Percentiles rank a stretch among this genome's conserved stretches.
phyloP scores from a whole-genome alignment of 2,888 invertebrate species.

The Podabrus alpinus region DNA sequence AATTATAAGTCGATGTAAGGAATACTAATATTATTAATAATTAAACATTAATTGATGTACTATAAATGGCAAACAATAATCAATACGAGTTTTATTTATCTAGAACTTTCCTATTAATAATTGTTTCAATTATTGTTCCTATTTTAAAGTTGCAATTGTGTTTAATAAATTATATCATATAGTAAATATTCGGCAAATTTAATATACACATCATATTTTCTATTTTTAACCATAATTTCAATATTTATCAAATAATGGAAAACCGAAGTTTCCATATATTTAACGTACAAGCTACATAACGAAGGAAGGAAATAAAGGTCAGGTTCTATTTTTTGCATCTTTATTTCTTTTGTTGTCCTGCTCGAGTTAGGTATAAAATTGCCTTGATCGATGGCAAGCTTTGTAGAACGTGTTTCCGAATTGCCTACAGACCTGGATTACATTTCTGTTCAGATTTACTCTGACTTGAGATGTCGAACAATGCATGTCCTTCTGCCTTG shows the following conservation, averaged over 20 bases:
- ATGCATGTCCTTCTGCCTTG: conserved; percentile 41
- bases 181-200: no score
- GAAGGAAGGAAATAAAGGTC: not conserved
- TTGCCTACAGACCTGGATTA: conserved; percentile 48
- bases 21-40: no score
- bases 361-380: conserved; percentile 26
- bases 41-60: not conserved
- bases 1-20: not conserved
- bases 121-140: not conserved
- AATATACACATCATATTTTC: not conserved
- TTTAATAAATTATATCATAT: no score
- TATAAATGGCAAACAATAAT: not conserved
- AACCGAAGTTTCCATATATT: not conserved
- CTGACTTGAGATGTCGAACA: conserved; percentile 39
- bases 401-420: conserved; percentile 50
- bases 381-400: conserved; percentile 48
- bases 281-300: not conserved
- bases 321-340: not conserved
- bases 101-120: not conserved
- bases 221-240: not conserved
- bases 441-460: conserved; percentile 40
- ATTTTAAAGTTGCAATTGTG: no score
- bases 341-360: conserved; percentile 5
- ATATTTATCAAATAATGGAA: not conserved
- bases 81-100: not conserved